Evolutionary conservation across 2,113 vertebrate species (phyloP).

Genomic region (Crotalus horridus): DNA sequence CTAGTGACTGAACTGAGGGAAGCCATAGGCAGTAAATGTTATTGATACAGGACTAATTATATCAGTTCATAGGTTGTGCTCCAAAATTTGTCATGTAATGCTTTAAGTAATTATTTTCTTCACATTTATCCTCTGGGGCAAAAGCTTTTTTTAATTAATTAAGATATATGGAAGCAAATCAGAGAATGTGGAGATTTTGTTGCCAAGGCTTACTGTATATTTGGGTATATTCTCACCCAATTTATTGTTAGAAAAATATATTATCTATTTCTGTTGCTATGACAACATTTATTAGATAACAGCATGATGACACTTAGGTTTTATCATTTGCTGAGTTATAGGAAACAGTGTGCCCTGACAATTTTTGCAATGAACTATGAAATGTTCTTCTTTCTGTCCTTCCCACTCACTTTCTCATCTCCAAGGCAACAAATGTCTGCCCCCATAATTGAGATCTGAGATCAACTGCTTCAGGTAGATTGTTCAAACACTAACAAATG

Average conservation of each 20-base stretch:
- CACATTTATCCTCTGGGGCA: accelerated
- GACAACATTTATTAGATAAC: conserved; percentile 33
- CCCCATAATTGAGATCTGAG: conserved; percentile 35
- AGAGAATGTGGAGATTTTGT: neutral
- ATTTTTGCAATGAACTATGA: conserved; percentile 49
- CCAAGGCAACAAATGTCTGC: conserved; percentile 42
- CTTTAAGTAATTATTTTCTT: neutral
- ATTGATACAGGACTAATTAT: neutral
- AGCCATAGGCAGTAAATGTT: neutral
- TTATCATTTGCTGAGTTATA: conserved; percentile 42
- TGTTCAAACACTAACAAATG: conserved; percentile 26
- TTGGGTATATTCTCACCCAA: conserved; percentile 20
- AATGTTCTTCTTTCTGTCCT: conserved; percentile 35
- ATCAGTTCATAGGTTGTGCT: neutral
- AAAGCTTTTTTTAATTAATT: neutral
- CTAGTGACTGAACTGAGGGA: neutral
- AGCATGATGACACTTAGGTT: conserved; percentile 26
- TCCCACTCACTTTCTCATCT: conserved; percentile 34
- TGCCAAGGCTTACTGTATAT: neutral
- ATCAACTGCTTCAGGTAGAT: neutral
- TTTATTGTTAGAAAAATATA: conserved; percentile 20
- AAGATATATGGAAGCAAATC: neutral
- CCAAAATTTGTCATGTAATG: neutral
- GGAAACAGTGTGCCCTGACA: conserved; percentile 37
- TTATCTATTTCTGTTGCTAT: conserved; percentile 37